phyloP scores from a whole-genome alignment of 23 tunicate species.

The Oikopleura vanhoeffeni region DNA sequence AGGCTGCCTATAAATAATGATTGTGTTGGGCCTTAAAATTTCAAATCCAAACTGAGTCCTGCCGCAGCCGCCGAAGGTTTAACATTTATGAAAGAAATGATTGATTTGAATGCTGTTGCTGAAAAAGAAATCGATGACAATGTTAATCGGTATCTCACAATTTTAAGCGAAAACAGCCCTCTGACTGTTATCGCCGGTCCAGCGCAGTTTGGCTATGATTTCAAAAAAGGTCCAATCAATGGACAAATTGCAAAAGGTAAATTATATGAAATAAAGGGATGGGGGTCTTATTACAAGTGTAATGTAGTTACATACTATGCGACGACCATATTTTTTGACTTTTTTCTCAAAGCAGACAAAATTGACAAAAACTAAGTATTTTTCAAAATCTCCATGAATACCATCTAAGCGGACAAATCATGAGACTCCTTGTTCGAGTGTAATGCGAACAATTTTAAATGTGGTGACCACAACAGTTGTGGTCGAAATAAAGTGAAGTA shows the following conservation, averaged over 20 bases:
- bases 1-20: neutral
- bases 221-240: neutral
- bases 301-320: too few species aligned
- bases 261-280: too few species aligned
- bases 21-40: neutral
- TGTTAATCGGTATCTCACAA: neutral
- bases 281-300: too few species aligned
- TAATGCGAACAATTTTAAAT: too few species aligned
- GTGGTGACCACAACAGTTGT: too few species aligned
- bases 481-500: too few species aligned
- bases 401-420: too few species aligned
- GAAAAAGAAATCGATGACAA: neutral
- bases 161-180: conserved; percentile 9
- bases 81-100: conserved; percentile 61
- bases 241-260: neutral
- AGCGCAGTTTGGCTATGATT: conserved; percentile 52
- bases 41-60: neutral
- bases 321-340: too few species aligned
- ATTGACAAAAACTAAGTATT: too few species aligned
- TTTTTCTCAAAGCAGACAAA: too few species aligned
- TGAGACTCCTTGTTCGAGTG: too few species aligned
- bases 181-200: conserved; percentile 47
- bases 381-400: too few species aligned
- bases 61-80: conserved; percentile 39
- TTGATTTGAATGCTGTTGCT: conserved; percentile 26